Evolutionary conservation across 2,113 vertebrate species (phyloP), one percentile per base, ranked within the genome.

Genomic region (Pelecanus crispus): DNA sequence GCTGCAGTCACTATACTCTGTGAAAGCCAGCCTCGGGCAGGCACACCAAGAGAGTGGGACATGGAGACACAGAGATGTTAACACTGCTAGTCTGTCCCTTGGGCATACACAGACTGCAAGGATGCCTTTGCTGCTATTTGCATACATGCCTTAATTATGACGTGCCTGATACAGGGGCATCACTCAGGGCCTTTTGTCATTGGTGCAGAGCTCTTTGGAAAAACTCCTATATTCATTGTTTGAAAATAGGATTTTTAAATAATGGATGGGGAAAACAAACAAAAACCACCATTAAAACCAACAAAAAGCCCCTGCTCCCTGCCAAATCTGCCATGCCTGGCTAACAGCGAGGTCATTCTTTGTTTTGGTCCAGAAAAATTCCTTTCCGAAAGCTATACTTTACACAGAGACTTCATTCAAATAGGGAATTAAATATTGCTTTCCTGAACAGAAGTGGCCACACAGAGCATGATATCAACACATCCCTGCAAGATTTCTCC

Each of bases 401-500:
- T 75, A 42, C 74, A 66, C 50, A 82, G 94, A 84, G n/a, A 62
- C 61, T 94, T 94, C 77, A 72, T 71, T 96, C 88, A 94, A 90
- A 86, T 58, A 91, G 44, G 85, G 90, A 95, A 97, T 97, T 97
- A 97, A 96, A 96, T 78, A 91, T 63, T 94, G 70, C 94, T 96
- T 95, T 94, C 81, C 89, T 74, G 81, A 95, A 63, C 75, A 94
- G 95, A 93, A 96, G 83, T 44, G 52, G 94, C 87, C 95, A 94
- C 94, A 92, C 50, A 52, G 93, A 96, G 94, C 96, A 91, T 24
- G 87, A 92, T 96, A 94, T 91, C 94, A 96, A 95, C 94, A 92
- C n/a, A 94, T 92, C 91, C 89, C 93, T 96, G 94, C 85, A 96
- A 97, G 94, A 97, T 86, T 97, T 92, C 94, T 95, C 88, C 86